phyloP scores from a whole-genome alignment of 1,140 invertebrate species.

The Melipona quadrifasciata region DNA sequence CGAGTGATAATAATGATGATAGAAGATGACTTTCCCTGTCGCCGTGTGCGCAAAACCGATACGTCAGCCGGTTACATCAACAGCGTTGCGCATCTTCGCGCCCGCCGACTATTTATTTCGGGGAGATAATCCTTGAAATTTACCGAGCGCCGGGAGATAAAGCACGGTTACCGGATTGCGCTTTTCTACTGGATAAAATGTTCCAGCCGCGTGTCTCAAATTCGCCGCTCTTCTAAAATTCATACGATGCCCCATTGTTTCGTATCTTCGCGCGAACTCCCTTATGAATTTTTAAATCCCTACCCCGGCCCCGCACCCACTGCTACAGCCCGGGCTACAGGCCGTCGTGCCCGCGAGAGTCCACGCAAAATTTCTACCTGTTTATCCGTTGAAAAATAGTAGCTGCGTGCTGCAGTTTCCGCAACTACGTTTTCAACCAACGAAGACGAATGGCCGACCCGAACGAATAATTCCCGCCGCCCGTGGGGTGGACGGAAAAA shows the following conservation, averaged over 20 bases:
- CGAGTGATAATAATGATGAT: background rate
- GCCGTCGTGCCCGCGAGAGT: slow-evolving; percentile 14
- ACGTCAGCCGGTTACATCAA: slow-evolving; percentile 9
- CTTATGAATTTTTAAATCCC: slow-evolving; percentile 47
- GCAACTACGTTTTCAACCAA: slow-evolving; percentile 10
- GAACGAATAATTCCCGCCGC: slow-evolving; percentile 29
- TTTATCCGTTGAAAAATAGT: slow-evolving; percentile 50
- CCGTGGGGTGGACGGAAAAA: background rate
- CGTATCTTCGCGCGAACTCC: slow-evolving; percentile 43
- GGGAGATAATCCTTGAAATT: slow-evolving; percentile 37
- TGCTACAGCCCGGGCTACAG: background rate
- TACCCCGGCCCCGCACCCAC: background rate
- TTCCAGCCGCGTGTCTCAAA: slow-evolving; percentile 42
- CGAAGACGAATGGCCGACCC: slow-evolving; percentile 34
- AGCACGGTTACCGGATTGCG: slow-evolving; percentile 49
- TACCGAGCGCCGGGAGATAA: slow-evolving; percentile 28
- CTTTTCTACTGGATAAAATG: slow-evolving; percentile 45
- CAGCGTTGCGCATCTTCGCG: slow-evolving; percentile 27
- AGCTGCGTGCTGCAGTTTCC: slow-evolving; percentile 41
- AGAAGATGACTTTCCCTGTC: background rate
- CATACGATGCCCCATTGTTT: slow-evolving; percentile 52
- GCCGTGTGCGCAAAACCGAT: too few species aligned
- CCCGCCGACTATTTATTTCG: slow-evolving; percentile 21
- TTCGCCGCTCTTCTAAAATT: slow-evolving; percentile 53
- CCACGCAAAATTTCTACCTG: slow-evolving; percentile 49